Percentiles rank a stretch among this genome's conserved stretches.
phyloP scores from a whole-genome alignment of 1,140 invertebrate genomes.

The Drosophila littoralis region DNA sequence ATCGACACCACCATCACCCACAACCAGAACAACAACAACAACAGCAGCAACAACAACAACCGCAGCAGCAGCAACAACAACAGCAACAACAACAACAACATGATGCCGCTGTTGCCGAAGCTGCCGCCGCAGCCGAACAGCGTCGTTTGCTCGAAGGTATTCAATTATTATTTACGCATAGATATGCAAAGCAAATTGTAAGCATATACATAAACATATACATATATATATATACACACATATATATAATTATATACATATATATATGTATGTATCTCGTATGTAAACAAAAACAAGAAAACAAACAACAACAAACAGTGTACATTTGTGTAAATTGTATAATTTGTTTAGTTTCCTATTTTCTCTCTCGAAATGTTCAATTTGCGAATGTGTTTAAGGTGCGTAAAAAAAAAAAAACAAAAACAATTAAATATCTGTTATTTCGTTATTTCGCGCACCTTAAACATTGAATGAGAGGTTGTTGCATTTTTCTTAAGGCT shows the following conservation, averaged over 20 bases:
- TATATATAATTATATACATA: neutral
- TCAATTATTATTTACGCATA: slow-evolving; percentile 65
- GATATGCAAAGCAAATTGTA: slow-evolving; percentile 50
- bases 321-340: slow-evolving; percentile 57
- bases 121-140: slow-evolving; percentile 78
- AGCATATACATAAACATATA: slow-evolving; percentile 35
- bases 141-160: slow-evolving; percentile 84
- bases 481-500: slow-evolving; percentile 14
- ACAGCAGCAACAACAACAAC: slow-evolving; percentile 48
- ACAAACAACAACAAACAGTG: slow-evolving; percentile 40
- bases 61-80: slow-evolving; percentile 38
- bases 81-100: slow-evolving; percentile 48
- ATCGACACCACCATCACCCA: slow-evolving; percentile 58
- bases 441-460: slow-evolving; percentile 20
- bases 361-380: slow-evolving; percentile 7
- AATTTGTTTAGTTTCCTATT: slow-evolving; percentile 45
- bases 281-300: slow-evolving; percentile 37
- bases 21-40: slow-evolving; percentile 53
- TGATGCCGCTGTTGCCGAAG: slow-evolving; percentile 67
- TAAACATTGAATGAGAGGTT: slow-evolving; percentile 6
- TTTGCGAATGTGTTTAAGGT: slow-evolving; percentile 14
- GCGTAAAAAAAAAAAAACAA: slow-evolving; percentile 2
- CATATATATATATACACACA: neutral
- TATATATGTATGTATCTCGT: slow-evolving; percentile 9
- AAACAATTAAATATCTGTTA: too few species aligned